A percentile compares a stretch with the other conserved stretches of the same genome.
These are phyloP conservation scores for Napeogenes inachia DNA, from an alignment of 2,888 invertebrate genomes.

Conservation along the genomic window DNA sequence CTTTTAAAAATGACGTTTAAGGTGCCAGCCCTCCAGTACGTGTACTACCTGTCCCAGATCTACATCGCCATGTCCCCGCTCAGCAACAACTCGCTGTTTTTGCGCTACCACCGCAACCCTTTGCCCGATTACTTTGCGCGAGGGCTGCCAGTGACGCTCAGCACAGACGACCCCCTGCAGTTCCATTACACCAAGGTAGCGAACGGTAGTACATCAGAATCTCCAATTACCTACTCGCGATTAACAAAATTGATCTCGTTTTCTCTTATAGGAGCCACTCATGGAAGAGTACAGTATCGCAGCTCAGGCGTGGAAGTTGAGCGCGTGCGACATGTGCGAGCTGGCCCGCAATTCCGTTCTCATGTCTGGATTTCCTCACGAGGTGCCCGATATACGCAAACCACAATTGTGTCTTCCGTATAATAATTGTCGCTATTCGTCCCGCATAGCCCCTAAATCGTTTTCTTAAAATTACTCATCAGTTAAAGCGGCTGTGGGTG, in stretches of 20 bases:
- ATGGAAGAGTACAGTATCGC: slow-evolving; percentile 99
- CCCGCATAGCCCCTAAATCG: no score
- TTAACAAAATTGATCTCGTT: background rate
- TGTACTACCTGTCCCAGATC: slow-evolving; percentile 98
- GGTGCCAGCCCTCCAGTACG: slow-evolving; percentile 98
- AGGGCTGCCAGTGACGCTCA: slow-evolving; percentile 94
- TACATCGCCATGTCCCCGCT: slow-evolving; percentile 99
- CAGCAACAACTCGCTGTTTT: slow-evolving; percentile 98
- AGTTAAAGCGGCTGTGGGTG: slow-evolving; percentile 99
- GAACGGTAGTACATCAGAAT: no score
- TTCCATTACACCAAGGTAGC: slow-evolving; percentile 98
- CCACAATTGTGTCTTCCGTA: no score
- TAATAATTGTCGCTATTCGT: no score
- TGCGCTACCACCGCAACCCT: slow-evolving; percentile 99
- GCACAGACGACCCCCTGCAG: slow-evolving; percentile 98
- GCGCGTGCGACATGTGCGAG: slow-evolving; percentile 99
- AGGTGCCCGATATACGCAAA: slow-evolving; percentile 67
- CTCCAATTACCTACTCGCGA: no score
- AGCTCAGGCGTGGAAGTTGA: slow-evolving; percentile 99
- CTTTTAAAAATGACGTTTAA: slow-evolving; percentile 39
- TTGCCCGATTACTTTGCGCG: slow-evolving; percentile 97
- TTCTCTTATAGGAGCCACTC: slow-evolving; percentile 86
- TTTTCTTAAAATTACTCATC: slow-evolving; percentile 11
- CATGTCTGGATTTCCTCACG: slow-evolving; percentile 98
- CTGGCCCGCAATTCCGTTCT: slow-evolving; percentile 96